Percentiles rank a stretch among this genome's conserved stretches.
phyloP scores from a whole-genome alignment of 2,888 invertebrate genomes.

The Drymonia ruficornis region DNA sequence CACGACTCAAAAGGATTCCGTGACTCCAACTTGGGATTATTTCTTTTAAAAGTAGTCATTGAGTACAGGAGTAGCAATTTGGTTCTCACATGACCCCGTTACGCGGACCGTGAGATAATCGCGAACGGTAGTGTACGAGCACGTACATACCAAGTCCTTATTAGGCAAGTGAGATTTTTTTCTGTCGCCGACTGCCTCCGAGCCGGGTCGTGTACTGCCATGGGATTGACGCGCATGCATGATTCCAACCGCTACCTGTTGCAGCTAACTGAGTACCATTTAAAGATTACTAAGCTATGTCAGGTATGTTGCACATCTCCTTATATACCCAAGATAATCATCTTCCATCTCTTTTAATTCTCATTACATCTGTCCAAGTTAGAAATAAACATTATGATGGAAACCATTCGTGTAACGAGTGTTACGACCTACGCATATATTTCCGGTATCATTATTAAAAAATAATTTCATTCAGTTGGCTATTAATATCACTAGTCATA shows the following conservation, averaged over 20 bases:
- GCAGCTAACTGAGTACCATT: slow-evolving; percentile 49
- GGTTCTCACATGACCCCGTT: slow-evolving; percentile 77
- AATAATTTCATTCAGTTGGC: slow-evolving; percentile 27
- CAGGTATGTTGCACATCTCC: slow-evolving; percentile 35
- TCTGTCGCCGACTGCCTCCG: slow-evolving; percentile 52
- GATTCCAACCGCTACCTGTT: slow-evolving; percentile 49
- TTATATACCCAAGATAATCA: slow-evolving; percentile 15
- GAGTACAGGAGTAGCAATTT: slow-evolving; percentile 65
- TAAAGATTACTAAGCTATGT: slow-evolving; percentile 42
- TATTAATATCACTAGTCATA: slow-evolving; percentile 39
- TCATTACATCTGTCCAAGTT: background rate
- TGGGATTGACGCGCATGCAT: slow-evolving; percentile 64
- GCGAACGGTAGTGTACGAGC: slow-evolving; percentile 75
- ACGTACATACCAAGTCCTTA: slow-evolving; percentile 79
- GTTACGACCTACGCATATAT: slow-evolving; percentile 17
- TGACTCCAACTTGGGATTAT: slow-evolving; percentile 58
- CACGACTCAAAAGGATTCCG: slow-evolving; percentile 62
- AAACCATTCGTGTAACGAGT: background rate
- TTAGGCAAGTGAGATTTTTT: slow-evolving; percentile 71
- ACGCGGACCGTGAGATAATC: slow-evolving; percentile 79
- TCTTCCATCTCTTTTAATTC: slow-evolving; percentile 4
- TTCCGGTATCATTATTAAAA: slow-evolving; percentile 28
- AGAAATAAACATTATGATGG: background rate
- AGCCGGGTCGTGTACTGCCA: slow-evolving; percentile 45
- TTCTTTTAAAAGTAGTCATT: slow-evolving; percentile 62